Conservation (phyloP, 2,113 vertebrate genomes). For the Orthonyx spaldingii region DNA sequence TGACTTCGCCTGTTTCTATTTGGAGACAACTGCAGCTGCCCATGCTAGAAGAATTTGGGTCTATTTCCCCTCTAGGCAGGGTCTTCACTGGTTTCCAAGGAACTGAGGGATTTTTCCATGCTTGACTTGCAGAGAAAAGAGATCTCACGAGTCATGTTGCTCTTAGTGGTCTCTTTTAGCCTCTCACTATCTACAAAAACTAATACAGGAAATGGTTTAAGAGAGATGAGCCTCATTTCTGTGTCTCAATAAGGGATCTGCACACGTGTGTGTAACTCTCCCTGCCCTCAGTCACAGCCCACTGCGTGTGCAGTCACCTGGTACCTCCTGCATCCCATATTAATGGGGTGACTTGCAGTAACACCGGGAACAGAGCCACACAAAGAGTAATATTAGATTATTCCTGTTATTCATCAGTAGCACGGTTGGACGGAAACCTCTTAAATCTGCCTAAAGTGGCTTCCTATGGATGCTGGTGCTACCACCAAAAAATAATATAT, state of each 20-base stretch:
- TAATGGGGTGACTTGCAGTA: neutral
- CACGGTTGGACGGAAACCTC: constrained; percentile 27
- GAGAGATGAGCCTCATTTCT: neutral
- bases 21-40: neutral
- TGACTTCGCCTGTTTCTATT: neutral
- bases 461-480: neutral
- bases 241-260: neutral
- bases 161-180: neutral
- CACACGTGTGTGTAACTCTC: neutral
- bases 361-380: neutral
- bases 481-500: constrained; percentile 39
- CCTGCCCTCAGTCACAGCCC: neutral
- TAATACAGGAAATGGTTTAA: neutral
- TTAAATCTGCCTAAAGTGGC: constrained; percentile 39
- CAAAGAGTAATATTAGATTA: constrained; percentile 36
- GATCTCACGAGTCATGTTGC: neutral
- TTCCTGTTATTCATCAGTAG: constrained; percentile 39
- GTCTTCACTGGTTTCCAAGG: neutral
- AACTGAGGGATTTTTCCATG: neutral
- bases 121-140: neutral
- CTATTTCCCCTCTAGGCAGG: neutral
- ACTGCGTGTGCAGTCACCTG: neutral
- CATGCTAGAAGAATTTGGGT: neutral
- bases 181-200: neutral
- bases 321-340: neutral